Evolutionary conservation across 2,113 vertebrate species (phyloP).

Genomic region (Phylloscopus trochilus): DNA sequence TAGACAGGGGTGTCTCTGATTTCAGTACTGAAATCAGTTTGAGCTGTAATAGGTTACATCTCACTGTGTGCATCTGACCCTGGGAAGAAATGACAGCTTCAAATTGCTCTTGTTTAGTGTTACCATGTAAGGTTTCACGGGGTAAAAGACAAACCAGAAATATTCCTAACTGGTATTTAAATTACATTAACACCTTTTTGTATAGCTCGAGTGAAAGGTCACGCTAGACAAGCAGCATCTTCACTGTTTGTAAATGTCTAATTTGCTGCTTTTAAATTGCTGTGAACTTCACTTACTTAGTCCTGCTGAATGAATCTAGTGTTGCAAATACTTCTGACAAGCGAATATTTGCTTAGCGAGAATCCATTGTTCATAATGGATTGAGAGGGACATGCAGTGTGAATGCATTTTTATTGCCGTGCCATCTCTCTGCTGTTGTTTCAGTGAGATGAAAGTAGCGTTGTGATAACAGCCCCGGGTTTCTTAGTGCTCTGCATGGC

Average conservation of each 20-base stretch:
- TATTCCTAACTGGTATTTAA: conserved; percentile 59
- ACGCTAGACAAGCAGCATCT: conserved; percentile 29
- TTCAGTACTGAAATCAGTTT: not conserved
- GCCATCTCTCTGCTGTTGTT: conserved; percentile 62
- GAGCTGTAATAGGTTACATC: not conserved
- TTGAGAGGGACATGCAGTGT: conserved; percentile 54
- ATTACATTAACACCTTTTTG: conserved; percentile 64
- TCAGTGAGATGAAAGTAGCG: conserved; percentile 58
- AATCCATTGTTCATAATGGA: conserved; percentile 71
- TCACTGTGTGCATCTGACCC: not conserved
- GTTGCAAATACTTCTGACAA: conserved; percentile 72
- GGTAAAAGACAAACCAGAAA: conserved; percentile 35
- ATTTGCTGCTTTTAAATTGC: conserved; percentile 66
- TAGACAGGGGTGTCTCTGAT: not conserved
- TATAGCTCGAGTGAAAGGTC: conserved; percentile 59
- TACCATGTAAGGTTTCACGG: not conserved
- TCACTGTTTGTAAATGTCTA: conserved; percentile 65
- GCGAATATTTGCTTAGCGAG: conserved; percentile 70
- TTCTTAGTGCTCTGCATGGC: conserved; percentile 42
- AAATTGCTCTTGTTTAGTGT: conserved; percentile 19
- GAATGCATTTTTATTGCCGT: conserved; percentile 64
- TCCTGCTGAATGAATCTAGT: conserved; percentile 47
- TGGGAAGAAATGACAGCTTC: not conserved
- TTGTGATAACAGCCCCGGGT: conserved; percentile 56
- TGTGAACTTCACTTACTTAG: conserved; percentile 48